phyloP scores from a whole-genome alignment of 2,888 invertebrate genomes.

The Odontocerum albicorne region DNA sequence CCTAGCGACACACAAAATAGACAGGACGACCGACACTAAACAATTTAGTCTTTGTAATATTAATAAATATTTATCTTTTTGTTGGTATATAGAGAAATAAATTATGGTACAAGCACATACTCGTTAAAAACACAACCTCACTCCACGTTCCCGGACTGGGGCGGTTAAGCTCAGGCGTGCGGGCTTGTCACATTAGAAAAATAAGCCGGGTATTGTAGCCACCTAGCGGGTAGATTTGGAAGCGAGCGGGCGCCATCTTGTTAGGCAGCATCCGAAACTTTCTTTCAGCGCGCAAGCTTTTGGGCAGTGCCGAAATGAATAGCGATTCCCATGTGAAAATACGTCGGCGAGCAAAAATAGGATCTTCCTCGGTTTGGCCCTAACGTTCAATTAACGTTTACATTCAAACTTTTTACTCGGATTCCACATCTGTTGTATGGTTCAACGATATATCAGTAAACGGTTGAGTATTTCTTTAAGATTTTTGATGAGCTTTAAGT shows the following conservation, averaged over 20 bases:
- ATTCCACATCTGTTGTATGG: no score
- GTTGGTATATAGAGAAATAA: conserved; percentile 18
- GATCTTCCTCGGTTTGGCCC: no score
- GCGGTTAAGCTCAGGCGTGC: conserved; percentile 42
- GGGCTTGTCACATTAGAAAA: conserved; percentile 15
- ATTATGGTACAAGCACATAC: conserved; percentile 25
- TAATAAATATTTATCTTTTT: no score
- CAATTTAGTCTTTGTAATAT: no score
- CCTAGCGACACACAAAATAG: conserved; percentile 4
- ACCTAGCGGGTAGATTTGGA: conserved; percentile 24
- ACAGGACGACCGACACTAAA: conserved; percentile 6
- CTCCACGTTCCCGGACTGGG: conserved; percentile 23
- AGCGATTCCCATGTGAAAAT: no score
- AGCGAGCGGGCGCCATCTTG: conserved; percentile 38
- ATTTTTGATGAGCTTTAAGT: no score
- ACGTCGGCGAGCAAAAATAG: no score
- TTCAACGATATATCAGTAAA: no score
- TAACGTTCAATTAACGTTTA: no score
- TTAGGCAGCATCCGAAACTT: conserved; percentile 35
- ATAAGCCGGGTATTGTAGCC: conserved; percentile 21
- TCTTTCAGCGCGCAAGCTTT: conserved; percentile 20
- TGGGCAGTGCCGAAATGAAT: no score
- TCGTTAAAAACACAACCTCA: conserved; percentile 26
- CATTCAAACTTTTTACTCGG: no score
- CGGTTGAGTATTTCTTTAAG: no score